A percentile compares a stretch with the other conserved stretches of the same genome.
Evolutionary conservation across 1,140 invertebrate species (phyloP).

Genomic region (Listronotus bonariensis): DNA sequence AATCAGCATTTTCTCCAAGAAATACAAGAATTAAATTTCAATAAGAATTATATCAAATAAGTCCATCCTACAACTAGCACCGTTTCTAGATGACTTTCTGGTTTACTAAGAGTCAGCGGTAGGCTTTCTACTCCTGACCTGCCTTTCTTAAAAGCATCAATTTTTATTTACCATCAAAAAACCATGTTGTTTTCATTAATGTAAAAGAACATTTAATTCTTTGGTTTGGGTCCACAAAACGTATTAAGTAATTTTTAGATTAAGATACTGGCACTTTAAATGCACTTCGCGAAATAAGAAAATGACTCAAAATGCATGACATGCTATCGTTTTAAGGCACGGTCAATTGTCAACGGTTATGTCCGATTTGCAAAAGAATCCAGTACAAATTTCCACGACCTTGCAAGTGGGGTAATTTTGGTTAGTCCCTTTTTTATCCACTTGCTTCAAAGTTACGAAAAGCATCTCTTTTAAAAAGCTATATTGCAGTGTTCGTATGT

Average conservation of each 20-base stretch:
- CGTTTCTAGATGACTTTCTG: slow-evolving; percentile 51
- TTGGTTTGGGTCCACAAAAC: slow-evolving; percentile 16
- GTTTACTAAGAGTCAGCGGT: slow-evolving; percentile 55
- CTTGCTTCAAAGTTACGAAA: too few relatives aligned
- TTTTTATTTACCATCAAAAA: slow-evolving; percentile 45
- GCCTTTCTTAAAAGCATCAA: slow-evolving; percentile 36
- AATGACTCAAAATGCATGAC: slow-evolving; percentile 33
- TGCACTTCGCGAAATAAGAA: slow-evolving; percentile 37
- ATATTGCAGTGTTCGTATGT: neutral
- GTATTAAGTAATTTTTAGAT: neutral
- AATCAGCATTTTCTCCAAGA: too few relatives aligned
- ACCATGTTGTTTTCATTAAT: slow-evolving; percentile 38
- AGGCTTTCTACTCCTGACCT: slow-evolving; percentile 46
- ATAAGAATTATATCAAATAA: too few relatives aligned
- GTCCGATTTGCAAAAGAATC: slow-evolving; percentile 41
- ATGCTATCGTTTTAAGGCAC: slow-evolving; percentile 31
- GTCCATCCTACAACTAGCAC: slow-evolving; percentile 17
- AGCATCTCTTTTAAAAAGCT: neutral
- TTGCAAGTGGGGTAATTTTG: neutral
- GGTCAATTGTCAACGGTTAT: slow-evolving; percentile 34
- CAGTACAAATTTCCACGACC: neutral
- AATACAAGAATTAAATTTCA: too few relatives aligned
- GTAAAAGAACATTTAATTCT: slow-evolving; percentile 29
- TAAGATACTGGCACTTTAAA: slow-evolving; percentile 40
- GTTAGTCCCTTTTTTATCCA: neutral